These are phyloP conservation scores for Pterocles burchelli DNA, from an alignment of 2,113 vertebrate species.

Conservation along the genomic window DNA sequence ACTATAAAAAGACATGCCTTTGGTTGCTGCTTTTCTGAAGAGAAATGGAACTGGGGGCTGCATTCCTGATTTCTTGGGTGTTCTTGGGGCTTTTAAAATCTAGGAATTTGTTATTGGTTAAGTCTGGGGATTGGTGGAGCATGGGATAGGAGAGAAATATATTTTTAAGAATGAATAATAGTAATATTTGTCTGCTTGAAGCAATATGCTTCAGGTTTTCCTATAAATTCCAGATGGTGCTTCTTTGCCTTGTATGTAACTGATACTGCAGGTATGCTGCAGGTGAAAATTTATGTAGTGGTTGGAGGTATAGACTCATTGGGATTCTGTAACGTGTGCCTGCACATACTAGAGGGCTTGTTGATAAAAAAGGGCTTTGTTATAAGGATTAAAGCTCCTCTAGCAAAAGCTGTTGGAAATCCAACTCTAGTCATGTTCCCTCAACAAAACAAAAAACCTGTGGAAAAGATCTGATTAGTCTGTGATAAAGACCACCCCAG, in stretches of 20 bases:
- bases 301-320: neutral
- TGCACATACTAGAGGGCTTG: neutral
- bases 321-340: neutral
- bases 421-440: neutral
- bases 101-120: neutral
- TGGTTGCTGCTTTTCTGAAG: neutral
- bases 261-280: neutral
- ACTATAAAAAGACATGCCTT: constrained; percentile 24
- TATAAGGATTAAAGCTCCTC: neutral
- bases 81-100: neutral
- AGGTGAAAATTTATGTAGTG: neutral
- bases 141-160: neutral
- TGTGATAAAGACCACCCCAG: neutral
- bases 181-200: neutral
- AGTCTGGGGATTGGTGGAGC: neutral
- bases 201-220: neutral
- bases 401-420: neutral
- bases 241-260: neutral
- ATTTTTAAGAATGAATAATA: neutral
- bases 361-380: neutral
- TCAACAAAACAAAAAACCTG: neutral
- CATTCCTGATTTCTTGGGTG: constrained; percentile 1
- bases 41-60: neutral
- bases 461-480: neutral
- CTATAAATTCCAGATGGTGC: neutral